Conservation (phyloP, 2,888 invertebrate genomes). For the Idaea biselata region DNA sequence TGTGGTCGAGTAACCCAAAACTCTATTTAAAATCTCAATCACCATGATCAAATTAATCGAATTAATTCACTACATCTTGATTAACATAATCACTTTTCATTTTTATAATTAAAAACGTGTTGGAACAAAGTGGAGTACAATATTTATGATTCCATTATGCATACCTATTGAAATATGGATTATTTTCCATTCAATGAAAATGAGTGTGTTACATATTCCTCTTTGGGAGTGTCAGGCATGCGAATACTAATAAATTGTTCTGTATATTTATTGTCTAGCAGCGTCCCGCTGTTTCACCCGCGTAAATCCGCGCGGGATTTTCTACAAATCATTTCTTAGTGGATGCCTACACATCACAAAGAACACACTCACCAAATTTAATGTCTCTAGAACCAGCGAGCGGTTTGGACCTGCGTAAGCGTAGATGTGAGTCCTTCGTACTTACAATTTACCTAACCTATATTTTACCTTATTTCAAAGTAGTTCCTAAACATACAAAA, state of each 20-base stretch:
- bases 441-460: constrained; percentile 6
- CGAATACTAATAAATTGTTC: background rate
- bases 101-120: constrained; percentile 19
- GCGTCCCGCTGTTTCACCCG: too few relatives aligned
- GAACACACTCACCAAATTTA: too few relatives aligned
- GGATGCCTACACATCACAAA: too few relatives aligned
- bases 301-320: too few relatives aligned
- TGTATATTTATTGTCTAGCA: constrained; percentile 8
- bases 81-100: constrained; percentile 12
- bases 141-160: constrained; percentile 16
- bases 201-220: constrained; percentile 17
- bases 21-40: constrained; percentile 39
- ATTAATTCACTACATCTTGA: constrained; percentile 17
- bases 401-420: too few relatives aligned
- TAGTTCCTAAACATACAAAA: constrained; percentile 38
- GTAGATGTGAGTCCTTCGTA: background rate
- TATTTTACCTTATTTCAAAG: constrained; percentile 9
- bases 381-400: too few relatives aligned
- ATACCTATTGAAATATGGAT: constrained; percentile 23
- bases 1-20: constrained; percentile 51
- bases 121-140: constrained; percentile 15
- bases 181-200: constrained; percentile 35
- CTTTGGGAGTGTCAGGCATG: constrained; percentile 14
- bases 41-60: constrained; percentile 37
- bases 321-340: too few relatives aligned